A percentile compares a stretch with the other conserved stretches of the same genome.
phyloP scores from a whole-genome alignment of 1,140 invertebrate species.

The Ceratitis capitata region DNA sequence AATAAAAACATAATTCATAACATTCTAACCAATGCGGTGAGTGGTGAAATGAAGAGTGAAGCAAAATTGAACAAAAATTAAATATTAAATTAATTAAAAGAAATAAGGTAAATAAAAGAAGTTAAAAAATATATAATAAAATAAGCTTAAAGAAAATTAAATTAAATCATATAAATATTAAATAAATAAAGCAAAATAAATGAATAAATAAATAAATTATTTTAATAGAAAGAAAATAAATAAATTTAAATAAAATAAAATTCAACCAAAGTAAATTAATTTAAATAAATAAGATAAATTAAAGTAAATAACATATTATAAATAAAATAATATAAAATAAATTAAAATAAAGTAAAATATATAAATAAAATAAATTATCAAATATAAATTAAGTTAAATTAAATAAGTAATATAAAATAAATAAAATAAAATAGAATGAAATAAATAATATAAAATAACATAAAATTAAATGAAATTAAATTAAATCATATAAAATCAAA shows the following conservation, averaged over 20 bases:
- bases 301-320: no score
- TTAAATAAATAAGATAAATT: no score
- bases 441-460: neutral
- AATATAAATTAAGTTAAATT: no score
- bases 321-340: no score
- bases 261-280: no score
- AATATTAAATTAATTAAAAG: no score
- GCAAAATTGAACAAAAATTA: neutral
- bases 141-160: neutral
- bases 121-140: neutral
- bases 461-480: neutral
- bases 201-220: no score
- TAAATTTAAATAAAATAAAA: no score
- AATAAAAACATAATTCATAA: slow-evolving; percentile 8
- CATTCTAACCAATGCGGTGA: neutral
- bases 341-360: no score
- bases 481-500: neutral
- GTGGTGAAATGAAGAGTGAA: neutral
- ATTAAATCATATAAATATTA: neutral
- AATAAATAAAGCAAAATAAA: neutral
- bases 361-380: no score
- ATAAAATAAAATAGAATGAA: neutral
- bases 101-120: neutral
- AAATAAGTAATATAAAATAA: neutral
- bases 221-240: no score